These are phyloP conservation scores for Drosophila aldrichi DNA, from an alignment of 2,888 invertebrate species.

Conservation along the genomic window DNA sequence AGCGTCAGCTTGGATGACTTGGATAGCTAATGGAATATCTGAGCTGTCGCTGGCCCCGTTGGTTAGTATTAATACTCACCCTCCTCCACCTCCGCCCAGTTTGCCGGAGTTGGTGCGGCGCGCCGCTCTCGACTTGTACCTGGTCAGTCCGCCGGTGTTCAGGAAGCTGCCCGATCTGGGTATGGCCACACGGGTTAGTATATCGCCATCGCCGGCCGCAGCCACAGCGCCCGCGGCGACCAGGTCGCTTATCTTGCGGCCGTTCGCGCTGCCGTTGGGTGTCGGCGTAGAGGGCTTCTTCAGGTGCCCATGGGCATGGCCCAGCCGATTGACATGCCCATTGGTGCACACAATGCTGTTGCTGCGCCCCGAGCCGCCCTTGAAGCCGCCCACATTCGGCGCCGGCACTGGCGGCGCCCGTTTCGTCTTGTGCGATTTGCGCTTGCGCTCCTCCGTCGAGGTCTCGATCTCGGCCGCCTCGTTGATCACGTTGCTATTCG, in stretches of 20 bases:
- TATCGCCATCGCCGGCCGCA: conserved; percentile 92
- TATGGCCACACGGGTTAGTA: conserved; percentile 93
- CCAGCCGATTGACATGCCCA: conserved; percentile 66
- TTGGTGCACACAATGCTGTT: conserved; percentile 62
- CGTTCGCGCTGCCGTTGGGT: conserved; percentile 18
- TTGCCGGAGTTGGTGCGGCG: conserved; percentile 83
- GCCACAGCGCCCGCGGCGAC: conserved; percentile 78
- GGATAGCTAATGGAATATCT: neutral
- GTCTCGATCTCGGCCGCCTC: conserved; percentile 84
- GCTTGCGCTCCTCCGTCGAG: conserved; percentile 86
- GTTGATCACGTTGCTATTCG: conserved; percentile 87
- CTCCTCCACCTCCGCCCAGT: conserved; percentile 85
- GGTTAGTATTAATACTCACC: conserved; percentile 71
- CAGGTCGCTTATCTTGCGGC: conserved; percentile 44
- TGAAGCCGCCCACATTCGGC: conserved; percentile 47
- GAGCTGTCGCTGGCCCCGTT: conserved; percentile 45
- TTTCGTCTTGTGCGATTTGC: conserved; percentile 87
- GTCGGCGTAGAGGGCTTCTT: conserved; percentile 55
- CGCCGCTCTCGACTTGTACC: conserved; percentile 89
- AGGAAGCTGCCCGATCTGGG: conserved; percentile 94
- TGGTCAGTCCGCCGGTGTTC: conserved; percentile 91
- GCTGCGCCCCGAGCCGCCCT: conserved; percentile 33
- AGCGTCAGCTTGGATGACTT: conserved; percentile 22
- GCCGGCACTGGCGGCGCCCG: conserved; percentile 86
- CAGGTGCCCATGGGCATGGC: conserved; percentile 39